Percentiles rank a stretch among this genome's conserved stretches.
Evolutionary conservation across 2,113 vertebrate genomes (phyloP).

Genomic region (Trichechus manatus): DNA sequence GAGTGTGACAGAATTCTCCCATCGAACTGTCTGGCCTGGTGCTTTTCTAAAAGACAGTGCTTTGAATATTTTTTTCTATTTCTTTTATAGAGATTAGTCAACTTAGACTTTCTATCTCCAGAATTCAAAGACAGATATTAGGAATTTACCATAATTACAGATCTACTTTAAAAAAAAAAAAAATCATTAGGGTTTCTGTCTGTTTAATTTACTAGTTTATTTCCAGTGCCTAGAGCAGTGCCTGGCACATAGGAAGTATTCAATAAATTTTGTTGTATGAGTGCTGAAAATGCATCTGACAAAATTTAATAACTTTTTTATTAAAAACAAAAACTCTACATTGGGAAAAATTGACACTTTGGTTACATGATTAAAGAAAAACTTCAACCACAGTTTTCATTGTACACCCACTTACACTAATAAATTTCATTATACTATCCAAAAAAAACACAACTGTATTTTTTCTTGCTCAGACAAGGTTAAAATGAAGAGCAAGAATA

Average conservation of each 20-base stretch:
- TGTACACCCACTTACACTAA: background rate
- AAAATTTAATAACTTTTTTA: conserved; percentile 35
- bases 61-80: conserved; percentile 12
- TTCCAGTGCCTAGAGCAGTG: no score
- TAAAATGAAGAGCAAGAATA: conserved; percentile 32
- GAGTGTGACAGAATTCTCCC: background rate
- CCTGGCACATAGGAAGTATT: background rate
- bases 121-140: conserved; percentile 5
- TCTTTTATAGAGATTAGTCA: background rate
- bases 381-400: background rate
- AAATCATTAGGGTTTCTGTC: background rate
- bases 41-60: background rate
- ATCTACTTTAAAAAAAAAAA: background rate
- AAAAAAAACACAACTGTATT: background rate
- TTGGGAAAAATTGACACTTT: background rate
- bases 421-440: background rate
- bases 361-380: background rate
- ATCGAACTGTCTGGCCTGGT: background rate
- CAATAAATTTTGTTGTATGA: background rate
- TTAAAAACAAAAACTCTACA: background rate
- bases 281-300: background rate
- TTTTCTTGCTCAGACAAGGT: background rate
- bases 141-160: background rate
- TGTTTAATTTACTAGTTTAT: background rate
- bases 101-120: background rate